Conservation (phyloP, 2,888 invertebrate genomes). For the Magallana nippona region DNA sequence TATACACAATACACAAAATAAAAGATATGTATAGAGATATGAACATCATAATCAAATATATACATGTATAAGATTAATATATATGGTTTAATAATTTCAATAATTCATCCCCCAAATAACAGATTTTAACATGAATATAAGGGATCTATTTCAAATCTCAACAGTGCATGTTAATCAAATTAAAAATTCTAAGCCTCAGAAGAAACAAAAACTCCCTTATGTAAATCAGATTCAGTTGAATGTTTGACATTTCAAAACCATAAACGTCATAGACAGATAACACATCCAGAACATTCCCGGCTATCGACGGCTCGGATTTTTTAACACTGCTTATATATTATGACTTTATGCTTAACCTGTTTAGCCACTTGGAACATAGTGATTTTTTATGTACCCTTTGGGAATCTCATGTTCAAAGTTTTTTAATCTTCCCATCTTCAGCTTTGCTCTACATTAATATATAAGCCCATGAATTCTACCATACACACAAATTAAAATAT, state of each 20-base stretch:
- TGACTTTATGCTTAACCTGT: background rate
- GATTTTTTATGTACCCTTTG: background rate
- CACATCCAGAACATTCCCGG: background rate
- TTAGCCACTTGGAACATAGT: background rate
- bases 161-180: background rate
- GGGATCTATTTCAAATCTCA: no score
- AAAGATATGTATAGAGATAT: no score
- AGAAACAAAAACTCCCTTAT: background rate
- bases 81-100: background rate
- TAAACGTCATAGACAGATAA: slow-evolving; percentile 10
- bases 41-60: background rate
- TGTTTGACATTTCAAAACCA: slow-evolving; percentile 13
- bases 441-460: no score
- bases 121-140: background rate
- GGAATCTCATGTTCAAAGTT: no score
- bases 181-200: background rate
- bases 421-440: no score
- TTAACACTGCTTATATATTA: background rate
- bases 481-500: no score
- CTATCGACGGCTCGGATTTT: background rate
- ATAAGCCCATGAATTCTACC: no score
- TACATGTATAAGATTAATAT: no score
- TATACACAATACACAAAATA: no score
- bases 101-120: background rate
- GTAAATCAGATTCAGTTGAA: slow-evolving; percentile 13